A percentile compares a stretch with the other conserved stretches of the same genome.
Evolutionary conservation across 2,113 vertebrate genomes (phyloP).

Genomic region (Sinocyclocheilus grahami): DNA sequence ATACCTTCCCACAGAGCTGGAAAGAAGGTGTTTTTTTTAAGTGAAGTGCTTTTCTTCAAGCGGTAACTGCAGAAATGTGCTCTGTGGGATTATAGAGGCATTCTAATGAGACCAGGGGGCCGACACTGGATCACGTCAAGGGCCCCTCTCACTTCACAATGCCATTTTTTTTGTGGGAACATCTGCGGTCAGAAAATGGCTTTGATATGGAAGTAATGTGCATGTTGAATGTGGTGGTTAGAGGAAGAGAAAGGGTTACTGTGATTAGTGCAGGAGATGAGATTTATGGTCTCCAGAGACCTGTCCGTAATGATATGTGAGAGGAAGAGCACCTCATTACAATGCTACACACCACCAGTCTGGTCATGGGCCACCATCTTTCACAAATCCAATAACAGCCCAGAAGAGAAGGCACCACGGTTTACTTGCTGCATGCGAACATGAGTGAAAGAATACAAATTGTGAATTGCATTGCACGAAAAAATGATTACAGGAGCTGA

Average conservation of each 20-base stretch:
- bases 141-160: slow-evolving; percentile 44
- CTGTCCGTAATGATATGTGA: slow-evolving; percentile 59
- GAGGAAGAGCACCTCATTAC: slow-evolving; percentile 53
- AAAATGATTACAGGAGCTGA: slow-evolving; percentile 15
- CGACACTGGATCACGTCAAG: slow-evolving; percentile 51
- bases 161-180: slow-evolving; percentile 36
- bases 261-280: slow-evolving; percentile 52
- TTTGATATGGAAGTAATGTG: slow-evolving; percentile 6
- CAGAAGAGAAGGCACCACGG: slow-evolving; percentile 18
- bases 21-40: slow-evolving; percentile 46
- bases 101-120: slow-evolving; percentile 57
- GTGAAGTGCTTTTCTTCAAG: slow-evolving; percentile 45
- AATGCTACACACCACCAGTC: slow-evolving; percentile 47
- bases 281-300: slow-evolving; percentile 56
- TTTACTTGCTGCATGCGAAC: slow-evolving; percentile 33
- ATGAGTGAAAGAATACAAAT: slow-evolving; percentile 34
- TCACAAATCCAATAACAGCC: slow-evolving; percentile 54
- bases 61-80: slow-evolving; percentile 50
- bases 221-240: slow-evolving; percentile 8
- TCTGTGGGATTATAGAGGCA: slow-evolving; percentile 48
- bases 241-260: slow-evolving; percentile 40
- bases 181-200: not conserved
- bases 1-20: slow-evolving; percentile 40
- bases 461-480: slow-evolving; percentile 12
- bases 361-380: slow-evolving; percentile 50